These are phyloP conservation scores for Melierax canorus DNA, from an alignment of 2,113 vertebrate genomes.

Conservation along the genomic window DNA sequence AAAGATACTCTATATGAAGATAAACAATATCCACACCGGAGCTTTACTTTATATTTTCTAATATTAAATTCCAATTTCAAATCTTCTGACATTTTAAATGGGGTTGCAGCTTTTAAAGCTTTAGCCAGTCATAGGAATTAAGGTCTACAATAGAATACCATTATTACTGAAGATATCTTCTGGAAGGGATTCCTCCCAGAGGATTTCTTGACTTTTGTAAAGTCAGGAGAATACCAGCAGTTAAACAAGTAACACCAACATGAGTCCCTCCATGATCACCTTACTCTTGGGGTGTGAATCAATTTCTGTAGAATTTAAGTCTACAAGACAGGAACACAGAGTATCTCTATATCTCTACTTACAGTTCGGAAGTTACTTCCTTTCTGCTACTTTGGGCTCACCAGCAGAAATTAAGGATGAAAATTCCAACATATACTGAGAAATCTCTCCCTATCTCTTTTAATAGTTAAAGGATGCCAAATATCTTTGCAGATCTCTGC, in stretches of 20 bases:
- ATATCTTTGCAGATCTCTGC: neutral
- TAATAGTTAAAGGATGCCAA: neutral
- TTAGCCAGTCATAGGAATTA: neutral
- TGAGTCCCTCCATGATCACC: neutral
- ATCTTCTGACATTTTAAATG: neutral
- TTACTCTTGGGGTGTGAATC: neutral
- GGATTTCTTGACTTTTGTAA: neutral
- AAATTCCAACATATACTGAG: neutral
- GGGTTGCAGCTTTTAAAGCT: neutral
- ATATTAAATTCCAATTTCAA: neutral
- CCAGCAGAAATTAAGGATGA: neutral
- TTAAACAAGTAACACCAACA: neutral
- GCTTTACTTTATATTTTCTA: neutral
- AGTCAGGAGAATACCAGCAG: neutral
- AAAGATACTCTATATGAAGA: neutral
- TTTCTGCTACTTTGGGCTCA: neutral
- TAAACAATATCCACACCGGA: neutral
- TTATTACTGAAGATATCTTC: neutral
- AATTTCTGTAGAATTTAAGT: neutral
- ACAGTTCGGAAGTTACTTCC: neutral
- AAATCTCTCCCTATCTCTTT: neutral
- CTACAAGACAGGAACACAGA: neutral
- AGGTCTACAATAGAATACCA: neutral
- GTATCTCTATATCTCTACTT: neutral
- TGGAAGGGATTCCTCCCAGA: neutral